These are phyloP conservation scores for Empis livida DNA, from an alignment of 2,888 invertebrate species.

Conservation along the genomic window DNA sequence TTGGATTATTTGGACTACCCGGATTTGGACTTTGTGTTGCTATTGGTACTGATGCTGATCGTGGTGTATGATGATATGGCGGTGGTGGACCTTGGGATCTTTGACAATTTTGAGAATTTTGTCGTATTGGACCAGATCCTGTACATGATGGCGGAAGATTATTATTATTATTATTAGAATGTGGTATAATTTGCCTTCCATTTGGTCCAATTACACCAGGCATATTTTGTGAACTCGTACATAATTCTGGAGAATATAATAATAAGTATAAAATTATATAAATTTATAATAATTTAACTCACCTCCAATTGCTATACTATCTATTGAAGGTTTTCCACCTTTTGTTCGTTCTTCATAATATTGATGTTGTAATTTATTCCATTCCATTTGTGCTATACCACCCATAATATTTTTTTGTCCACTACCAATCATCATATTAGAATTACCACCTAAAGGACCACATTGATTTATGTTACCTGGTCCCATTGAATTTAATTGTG, in stretches of 20 bases:
- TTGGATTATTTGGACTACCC: slow-evolving; percentile 56
- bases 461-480: slow-evolving; percentile 18
- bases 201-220: slow-evolving; percentile 14
- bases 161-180: background rate
- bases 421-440: slow-evolving; percentile 10
- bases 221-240: slow-evolving; percentile 7
- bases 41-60: slow-evolving; percentile 60
- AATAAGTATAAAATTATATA: too few relatives aligned
- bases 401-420: slow-evolving; percentile 16
- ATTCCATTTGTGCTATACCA: slow-evolving; percentile 60
- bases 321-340: slow-evolving; percentile 19
- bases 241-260: background rate
- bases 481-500: slow-evolving; percentile 1
- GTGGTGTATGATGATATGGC: slow-evolving; percentile 59
- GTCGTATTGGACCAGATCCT: slow-evolving; percentile 11
- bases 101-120: slow-evolving; percentile 21
- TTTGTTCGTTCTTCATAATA: slow-evolving; percentile 56
- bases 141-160: slow-evolving; percentile 8
- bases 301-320: slow-evolving; percentile 7
- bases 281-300: background rate
- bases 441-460: slow-evolving; percentile 19
- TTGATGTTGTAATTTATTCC: slow-evolving; percentile 83
- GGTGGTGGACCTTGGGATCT: slow-evolving; percentile 63
- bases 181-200: slow-evolving; percentile 1
- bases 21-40: slow-evolving; percentile 63